Evolutionary conservation across 1,140 invertebrate genomes (phyloP), one percentile per base, ranked within the genome.

Genomic region (Philotrypesis tridentata): DNA sequence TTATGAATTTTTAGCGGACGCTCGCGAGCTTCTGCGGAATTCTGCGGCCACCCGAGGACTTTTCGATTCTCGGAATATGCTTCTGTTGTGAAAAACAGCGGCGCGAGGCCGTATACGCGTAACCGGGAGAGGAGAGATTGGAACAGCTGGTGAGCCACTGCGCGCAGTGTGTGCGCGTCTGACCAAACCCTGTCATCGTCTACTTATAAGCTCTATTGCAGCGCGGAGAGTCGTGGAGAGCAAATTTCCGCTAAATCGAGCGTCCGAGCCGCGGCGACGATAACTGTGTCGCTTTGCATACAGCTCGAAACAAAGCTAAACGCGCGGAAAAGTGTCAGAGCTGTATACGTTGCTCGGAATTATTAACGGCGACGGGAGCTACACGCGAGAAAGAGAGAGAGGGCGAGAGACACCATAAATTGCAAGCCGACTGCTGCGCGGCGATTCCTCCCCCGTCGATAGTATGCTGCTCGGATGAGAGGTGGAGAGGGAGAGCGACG

Each of bases 361-460:
- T 68, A 78, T 65, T 31, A 31, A 23, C 7, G 25, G 3, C 37
- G 9, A 14, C 27, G 17, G 5, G 37, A 14, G 55, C 60, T 40
- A 37, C 40, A 23, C 70, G 3, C 40, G 40, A 14, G 23, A n/a
- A n/a, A n/a, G n/a, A n/a, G n/a, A 17, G 21, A 3, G 9, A 37
- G 33, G 9, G 33, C 3, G 9, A 67, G 67, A 68, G 63, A 48
- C 31, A 48, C 77, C 27, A 61, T 79, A 71, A 71, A 79, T 79
- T n/a, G 67, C 27, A 1, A 14, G 1, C 61, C 27, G 17, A 65
- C 61, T 29, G 12, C 61, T 55, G n/a, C n/a, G n/a, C n/a, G 48
- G 48, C 21, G 48, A 55, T 55, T 55, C 48, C 48, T 55, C n/a
- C 33, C 48, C 31, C 70, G 48, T 25, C 29, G 40, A 76, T 70